Conservation (phyloP, 2,113 vertebrate species). For the Amazona vittata region DNA sequence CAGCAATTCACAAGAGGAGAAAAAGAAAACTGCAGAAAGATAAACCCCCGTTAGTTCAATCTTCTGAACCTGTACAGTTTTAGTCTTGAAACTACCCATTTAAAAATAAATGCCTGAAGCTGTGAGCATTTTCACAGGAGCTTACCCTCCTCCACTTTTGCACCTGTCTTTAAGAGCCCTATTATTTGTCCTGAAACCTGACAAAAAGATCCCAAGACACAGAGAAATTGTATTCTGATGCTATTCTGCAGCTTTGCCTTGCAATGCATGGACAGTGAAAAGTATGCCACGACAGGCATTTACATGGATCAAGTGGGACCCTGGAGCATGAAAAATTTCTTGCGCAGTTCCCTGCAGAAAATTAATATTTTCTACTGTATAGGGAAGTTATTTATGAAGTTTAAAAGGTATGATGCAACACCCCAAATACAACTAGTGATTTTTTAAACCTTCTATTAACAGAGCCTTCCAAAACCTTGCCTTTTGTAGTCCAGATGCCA, state of each 20-base stretch:
- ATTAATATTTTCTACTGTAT: not conserved
- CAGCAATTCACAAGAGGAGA: not conserved
- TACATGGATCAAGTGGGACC: not conserved
- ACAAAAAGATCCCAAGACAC: not conserved
- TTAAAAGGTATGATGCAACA: conserved; percentile 13
- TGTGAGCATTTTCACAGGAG: not conserved
- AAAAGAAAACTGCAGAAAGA: not conserved
- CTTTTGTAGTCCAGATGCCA: conserved; percentile 15
- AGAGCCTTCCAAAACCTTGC: conserved; percentile 1
- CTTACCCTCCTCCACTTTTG: not conserved
- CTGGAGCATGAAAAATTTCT: not conserved
- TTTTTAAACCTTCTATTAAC: conserved; percentile 47
- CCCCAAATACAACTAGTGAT: not conserved
- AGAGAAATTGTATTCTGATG: not conserved
- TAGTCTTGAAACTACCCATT: not conserved
- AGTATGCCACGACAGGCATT: not conserved
- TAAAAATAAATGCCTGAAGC: not conserved
- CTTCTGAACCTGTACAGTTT: not conserved
- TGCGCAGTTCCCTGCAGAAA: not conserved
- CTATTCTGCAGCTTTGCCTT: not conserved
- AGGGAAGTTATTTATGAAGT: not conserved
- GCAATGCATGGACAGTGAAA: not conserved
- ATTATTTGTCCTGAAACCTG: not conserved
- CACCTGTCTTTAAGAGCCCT: not conserved
- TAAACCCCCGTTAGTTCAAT: not conserved